Base-by-base conservation (phyloP, 2,888 invertebrate species). In the Tupiocoris notatus region DNA sequence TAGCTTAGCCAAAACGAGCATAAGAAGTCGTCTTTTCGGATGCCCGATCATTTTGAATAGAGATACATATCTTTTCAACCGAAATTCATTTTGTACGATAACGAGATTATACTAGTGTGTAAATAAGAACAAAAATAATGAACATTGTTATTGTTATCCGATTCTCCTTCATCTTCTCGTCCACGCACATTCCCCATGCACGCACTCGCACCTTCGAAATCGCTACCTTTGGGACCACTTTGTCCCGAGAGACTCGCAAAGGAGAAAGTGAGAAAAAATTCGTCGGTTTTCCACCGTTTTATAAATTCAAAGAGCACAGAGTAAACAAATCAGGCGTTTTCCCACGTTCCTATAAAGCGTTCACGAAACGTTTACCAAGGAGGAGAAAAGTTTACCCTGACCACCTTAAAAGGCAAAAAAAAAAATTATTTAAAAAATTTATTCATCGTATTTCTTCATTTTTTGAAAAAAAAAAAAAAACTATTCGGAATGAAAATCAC, bases 71-170 rank as follows among this genome's bases (percentile, higher is more conserved):
- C 64, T 56, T 65, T 73, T 39, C 12, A 39, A 39, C 39, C 39
- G 39, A 39, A 39, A 39, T 39, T 39, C 39, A 7, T 39, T 73
- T 73, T 73, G 73, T 73, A 73, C 73, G 62, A 73, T 73, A 54
- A 73, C 73, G 73, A 75, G 39, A 39, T 39, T 39, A 75, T 58
- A 65, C 75, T 75, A 75, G 24, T 66, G 66, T 75, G 75, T 64
- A 75, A 61, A 64, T 65, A 75, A 24, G 62, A 21, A 75, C 65
- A 22, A 71, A 59, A n/a, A n/a, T n/a, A n/a, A n/a, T n/a, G n/a
- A 39, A 39, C 12, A 3, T 7, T 39, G 39, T 64, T 23, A 64
- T 3, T 64, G 24, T 64, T 61, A 75, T 65, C 58, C 39, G 24
- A 21, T 73, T 70, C 59, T 58, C 12, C 59, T 18, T 7, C 70